A percentile compares a stretch with the other conserved stretches of the same genome.
Evolutionary conservation across 2,888 invertebrate genomes (phyloP).

Genomic region (Hartigia nigra): DNA sequence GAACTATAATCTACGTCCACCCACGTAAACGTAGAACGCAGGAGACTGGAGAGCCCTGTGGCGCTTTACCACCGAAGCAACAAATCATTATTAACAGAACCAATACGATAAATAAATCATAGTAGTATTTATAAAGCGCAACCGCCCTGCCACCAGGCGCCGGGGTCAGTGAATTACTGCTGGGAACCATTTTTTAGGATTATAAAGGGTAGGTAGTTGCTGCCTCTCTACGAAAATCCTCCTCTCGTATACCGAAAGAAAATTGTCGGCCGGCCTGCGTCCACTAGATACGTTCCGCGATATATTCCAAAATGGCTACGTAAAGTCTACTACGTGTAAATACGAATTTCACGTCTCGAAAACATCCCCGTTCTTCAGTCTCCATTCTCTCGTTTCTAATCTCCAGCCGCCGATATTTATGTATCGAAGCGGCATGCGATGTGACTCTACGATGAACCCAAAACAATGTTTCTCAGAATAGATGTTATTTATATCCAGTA

Average conservation of each 20-base stretch:
- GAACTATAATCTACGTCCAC: neutral
- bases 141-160: constrained; percentile 24
- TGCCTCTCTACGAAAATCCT: constrained; percentile 28
- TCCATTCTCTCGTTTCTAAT: neutral
- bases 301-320: neutral
- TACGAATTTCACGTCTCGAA: neutral
- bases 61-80: constrained; percentile 16
- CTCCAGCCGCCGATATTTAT: neutral
- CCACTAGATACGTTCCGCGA: constrained; percentile 15
- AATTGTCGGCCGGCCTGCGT: constrained; percentile 29
- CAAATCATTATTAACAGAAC: constrained; percentile 47
- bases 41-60: neutral
- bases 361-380: neutral
- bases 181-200: constrained; percentile 48
- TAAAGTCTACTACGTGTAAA: neutral
- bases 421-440: neutral
- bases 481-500: neutral
- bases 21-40: neutral
- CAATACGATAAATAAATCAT: constrained; percentile 47
- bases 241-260: constrained; percentile 26
- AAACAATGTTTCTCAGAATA: neutral
- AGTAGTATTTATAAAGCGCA: constrained; percentile 45
- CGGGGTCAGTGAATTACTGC: constrained; percentile 40
- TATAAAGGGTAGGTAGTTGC: constrained; percentile 33
- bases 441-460: neutral